A percentile compares a stretch with the other conserved stretches of the same genome.
phyloP scores from a whole-genome alignment of 2,797 vertebrate species.

The Anguilla obscura region DNA sequence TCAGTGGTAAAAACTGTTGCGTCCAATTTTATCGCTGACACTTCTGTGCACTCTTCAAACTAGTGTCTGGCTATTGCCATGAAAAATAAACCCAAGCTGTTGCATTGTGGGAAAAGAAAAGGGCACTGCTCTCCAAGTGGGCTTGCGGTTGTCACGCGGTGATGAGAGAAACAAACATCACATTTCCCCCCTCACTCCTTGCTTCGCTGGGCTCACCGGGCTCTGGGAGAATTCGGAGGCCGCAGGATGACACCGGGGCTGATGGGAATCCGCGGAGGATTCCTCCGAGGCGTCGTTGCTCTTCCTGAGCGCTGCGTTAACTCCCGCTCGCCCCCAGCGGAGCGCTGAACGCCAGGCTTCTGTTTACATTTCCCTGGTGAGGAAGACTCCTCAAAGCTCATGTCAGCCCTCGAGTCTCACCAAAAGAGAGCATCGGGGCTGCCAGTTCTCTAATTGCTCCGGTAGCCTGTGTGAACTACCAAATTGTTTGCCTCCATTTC shows the following conservation, averaged over 20 bases:
- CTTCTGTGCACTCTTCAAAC: not conserved
- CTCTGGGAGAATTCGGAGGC: not conserved
- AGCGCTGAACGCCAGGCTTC: slow-evolving; percentile 69
- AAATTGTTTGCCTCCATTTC: slow-evolving; percentile 55
- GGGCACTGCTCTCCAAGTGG: not conserved
- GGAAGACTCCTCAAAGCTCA: slow-evolving; percentile 65
- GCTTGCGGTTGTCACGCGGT: not conserved
- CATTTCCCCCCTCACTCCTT: not conserved
- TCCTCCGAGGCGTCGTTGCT: slow-evolving; percentile 47
- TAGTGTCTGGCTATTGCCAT: not conserved
- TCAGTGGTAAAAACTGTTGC: not conserved
- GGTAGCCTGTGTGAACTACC: slow-evolving; percentile 64
- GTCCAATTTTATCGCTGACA: not conserved
- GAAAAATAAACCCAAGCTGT: not conserved
- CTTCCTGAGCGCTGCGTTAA: slow-evolving; percentile 66
- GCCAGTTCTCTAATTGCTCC: slow-evolving; percentile 75
- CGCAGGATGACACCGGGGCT: not conserved
- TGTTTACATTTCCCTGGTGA: slow-evolving; percentile 66
- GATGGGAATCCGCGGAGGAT: slow-evolving; percentile 66
- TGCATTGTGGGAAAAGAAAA: not conserved
- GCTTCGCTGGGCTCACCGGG: not conserved
- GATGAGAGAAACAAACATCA: not conserved
- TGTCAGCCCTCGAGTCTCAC: slow-evolving; percentile 56
- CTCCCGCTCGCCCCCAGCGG: slow-evolving; percentile 67
- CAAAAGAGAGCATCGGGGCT: slow-evolving; percentile 71